These are phyloP conservation scores for Gibbula magus DNA, from an alignment of 2,888 invertebrate genomes.

Conservation along the genomic window DNA sequence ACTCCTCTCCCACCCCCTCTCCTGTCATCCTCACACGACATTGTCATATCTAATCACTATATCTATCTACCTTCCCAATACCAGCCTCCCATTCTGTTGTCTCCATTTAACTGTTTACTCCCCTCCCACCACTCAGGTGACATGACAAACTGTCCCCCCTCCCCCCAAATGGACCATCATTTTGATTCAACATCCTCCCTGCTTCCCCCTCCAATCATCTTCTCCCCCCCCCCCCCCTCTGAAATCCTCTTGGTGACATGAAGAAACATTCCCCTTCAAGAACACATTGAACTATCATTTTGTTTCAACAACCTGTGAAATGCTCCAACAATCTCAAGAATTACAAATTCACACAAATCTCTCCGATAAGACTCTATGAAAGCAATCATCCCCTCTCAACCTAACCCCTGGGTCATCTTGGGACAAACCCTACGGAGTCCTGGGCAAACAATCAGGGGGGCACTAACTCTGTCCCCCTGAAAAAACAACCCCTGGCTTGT, in stretches of 20 bases:
- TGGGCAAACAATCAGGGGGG: slow-evolving; percentile 7
- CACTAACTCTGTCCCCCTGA: neutral
- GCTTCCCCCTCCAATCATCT: neutral
- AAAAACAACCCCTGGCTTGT: neutral
- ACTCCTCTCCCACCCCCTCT: too few relatives aligned
- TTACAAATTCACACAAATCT: slow-evolving; percentile 22
- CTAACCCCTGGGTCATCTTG: neutral
- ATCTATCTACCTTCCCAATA: neutral
- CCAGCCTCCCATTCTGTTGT: neutral
- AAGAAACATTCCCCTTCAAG: neutral
- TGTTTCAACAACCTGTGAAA: slow-evolving; percentile 10
- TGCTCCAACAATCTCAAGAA: neutral
- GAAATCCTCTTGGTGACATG: neutral
- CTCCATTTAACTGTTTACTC: neutral
- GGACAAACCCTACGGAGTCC: neutral
- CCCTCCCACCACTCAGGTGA: neutral
- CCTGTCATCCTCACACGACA: too few relatives aligned
- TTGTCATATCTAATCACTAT: neutral
- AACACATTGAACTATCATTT: slow-evolving; percentile 5
- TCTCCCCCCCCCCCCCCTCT: neutral
- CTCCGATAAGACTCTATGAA: slow-evolving; percentile 3
- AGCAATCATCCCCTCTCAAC: slow-evolving; percentile 7
- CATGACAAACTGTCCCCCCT: neutral
- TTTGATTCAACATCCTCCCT: neutral
- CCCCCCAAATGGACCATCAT: neutral